Evolutionary conservation across 2,113 vertebrate genomes (phyloP), one percentile per base, ranked within the genome.

Genomic region (Caretta caretta): DNA sequence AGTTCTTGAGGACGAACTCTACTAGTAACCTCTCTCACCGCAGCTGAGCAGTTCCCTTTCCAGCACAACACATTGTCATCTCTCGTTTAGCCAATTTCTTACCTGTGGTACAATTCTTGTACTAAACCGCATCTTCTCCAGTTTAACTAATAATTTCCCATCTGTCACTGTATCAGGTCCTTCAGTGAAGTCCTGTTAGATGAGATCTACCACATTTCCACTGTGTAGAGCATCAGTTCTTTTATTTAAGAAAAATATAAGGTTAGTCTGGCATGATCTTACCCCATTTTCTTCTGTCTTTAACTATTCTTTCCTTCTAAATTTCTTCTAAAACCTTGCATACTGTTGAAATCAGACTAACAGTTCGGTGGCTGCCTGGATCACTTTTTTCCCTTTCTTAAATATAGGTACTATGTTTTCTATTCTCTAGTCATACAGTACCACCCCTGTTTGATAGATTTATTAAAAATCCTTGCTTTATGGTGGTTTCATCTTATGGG

Each of bases 401-500:
- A 72, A 72, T 72, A 72, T 20, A 72, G 65, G 16, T 35, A 72
- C 16, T 72, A 20, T 38, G n/a, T 72, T 72, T 72, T 19, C 20
- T 72, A 72, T 38, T 72, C 65, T 38, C 7, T 38, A 72, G 35
- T 38, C n/a, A 72, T 5, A 72, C 1, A 9, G n/a, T 72, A 72
- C 65, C 65, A 72, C n/a, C n/a, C 17, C 8, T 4, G 65, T 38
- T 72, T 72, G 65, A 72, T n/a, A 72, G 65, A 38, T 72, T 72
- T 72, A 72, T 72, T 72, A 72, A 72, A 72, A 72, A 72, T 38
- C 65, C 19, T 72, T 72, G 35, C 90, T 94, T 87, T 90, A 97
- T 93, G 81, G 79, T 50, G 88, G 80, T 46, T 91, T 56, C 72
- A 51, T 88, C n/a, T 65, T 80, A 96, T 93, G 90, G 88, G 93